Conservation (phyloP, 2,888 invertebrate species). For the Phoronis australis region DNA sequence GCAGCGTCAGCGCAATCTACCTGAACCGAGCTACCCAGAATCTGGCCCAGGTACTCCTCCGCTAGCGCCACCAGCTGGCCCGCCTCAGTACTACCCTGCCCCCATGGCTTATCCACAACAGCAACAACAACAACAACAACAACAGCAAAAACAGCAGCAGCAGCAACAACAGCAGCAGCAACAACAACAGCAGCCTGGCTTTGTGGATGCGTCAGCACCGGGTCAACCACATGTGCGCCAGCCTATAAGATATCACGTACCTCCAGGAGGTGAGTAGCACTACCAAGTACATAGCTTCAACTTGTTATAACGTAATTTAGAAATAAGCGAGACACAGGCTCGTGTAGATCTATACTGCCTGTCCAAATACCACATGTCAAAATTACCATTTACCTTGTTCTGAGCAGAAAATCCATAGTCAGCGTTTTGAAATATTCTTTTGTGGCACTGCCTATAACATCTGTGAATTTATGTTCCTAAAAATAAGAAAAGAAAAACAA, state of each 20-base stretch:
- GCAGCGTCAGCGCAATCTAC: slow-evolving; percentile 59
- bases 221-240: background rate
- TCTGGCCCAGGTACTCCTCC: background rate
- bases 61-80: background rate
- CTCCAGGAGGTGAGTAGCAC: background rate
- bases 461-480: no score
- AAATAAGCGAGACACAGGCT: no score
- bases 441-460: no score
- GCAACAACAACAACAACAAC: no score
- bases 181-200: background rate
- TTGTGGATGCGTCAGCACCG: background rate
- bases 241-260: background rate
- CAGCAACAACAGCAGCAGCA: background rate
- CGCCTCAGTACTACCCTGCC: background rate
- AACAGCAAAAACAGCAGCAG: no score
- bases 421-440: no score
- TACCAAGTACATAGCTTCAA: background rate
- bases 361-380: no score
- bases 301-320: no score
- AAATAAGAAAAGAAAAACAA: no score
- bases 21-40: slow-evolving; percentile 21
- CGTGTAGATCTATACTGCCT: no score
- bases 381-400: no score
- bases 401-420: no score
- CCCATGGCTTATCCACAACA: background rate